Evolutionary conservation across 2,797 vertebrate species (phyloP), one percentile per base, ranked within the genome.

Genomic region (Hippoglossus hippoglossus): DNA sequence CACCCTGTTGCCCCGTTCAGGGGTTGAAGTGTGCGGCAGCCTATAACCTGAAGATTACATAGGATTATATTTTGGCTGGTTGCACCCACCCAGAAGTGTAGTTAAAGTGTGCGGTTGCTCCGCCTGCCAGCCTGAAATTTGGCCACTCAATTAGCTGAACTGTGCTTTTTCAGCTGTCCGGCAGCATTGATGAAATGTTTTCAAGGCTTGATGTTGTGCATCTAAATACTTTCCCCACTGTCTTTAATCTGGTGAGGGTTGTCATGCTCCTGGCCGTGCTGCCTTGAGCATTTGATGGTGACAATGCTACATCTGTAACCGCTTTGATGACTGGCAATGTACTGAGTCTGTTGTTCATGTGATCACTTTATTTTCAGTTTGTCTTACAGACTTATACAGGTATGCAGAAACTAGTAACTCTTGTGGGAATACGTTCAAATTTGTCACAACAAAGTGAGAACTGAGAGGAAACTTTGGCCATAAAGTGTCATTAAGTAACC

Each of bases 41-140:
- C 67, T 75, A 52, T 78, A 79, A 81, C 80, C 58, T 67, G 49
- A 73, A 64, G 57, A 68, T 77, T 69, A 63, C 34, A 36, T 26
- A 68, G 72, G 71, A 67, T 34, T 73, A 41, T 60, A 62, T 67
- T 76, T 77, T 60, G 52, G 49, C 34, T 47, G 71, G 72, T 76
- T 69, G 67, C 81, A 80, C 78, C 77, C 79, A 73, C 25, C 11
- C 25, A 51, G 55, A 68, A 46, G 18, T 49, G 49, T 26, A 34
- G 65, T 16, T 46, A 6, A 62, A 54, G 22, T 56, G 6, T 58
- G 69, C 10, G 24, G 44, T 71, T 22, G 39, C 51, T 68, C 39
- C 36, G 47, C 5, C 44, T 57, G 41, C 55, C 16, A n/a, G 57
- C 19, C 31, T 67, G 60, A 64, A 56, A 66, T 41, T 47, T 52